Evolutionary conservation across 1,140 invertebrate genomes (phyloP).

Genomic region (Lasaia peninsularis): DNA sequence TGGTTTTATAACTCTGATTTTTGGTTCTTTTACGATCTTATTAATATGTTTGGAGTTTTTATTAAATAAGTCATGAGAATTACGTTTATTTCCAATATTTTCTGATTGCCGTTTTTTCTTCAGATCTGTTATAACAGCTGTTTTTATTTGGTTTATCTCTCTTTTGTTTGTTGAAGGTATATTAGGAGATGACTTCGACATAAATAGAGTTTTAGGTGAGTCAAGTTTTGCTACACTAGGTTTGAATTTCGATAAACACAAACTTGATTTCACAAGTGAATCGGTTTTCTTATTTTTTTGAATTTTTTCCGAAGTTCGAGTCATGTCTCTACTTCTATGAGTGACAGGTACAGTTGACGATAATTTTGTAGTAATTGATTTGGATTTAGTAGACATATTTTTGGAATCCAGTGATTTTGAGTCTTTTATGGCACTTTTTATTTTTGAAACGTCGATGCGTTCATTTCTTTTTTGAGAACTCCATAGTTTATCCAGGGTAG

Average conservation of each 20-base stretch:
- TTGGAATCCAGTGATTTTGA: constrained; percentile 21
- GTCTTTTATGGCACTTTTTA: constrained; percentile 40
- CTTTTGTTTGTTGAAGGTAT: constrained; percentile 44
- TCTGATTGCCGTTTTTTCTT: constrained; percentile 50
- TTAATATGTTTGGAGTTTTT: constrained; percentile 28
- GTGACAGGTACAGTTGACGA: constrained; percentile 26
- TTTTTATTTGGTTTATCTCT: constrained; percentile 42
- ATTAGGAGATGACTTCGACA: constrained; percentile 58
- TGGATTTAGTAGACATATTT: constrained; percentile 22
- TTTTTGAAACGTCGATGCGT: constrained; percentile 53
- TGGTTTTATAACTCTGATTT: background rate
- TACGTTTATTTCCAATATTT: background rate
- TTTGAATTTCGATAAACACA: constrained; percentile 38
- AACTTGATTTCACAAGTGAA: constrained; percentile 44
- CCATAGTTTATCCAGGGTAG: constrained; percentile 71
- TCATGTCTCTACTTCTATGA: constrained; percentile 67
- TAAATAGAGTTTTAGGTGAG: constrained; percentile 38
- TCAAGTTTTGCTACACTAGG: constrained; percentile 35
- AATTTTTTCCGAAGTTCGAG: constrained; percentile 63
- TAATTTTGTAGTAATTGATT: constrained; percentile 23
- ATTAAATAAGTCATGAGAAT: background rate
- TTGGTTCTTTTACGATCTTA: constrained; percentile 46
- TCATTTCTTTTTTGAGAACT: constrained; percentile 69
- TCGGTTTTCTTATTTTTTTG: constrained; percentile 55
- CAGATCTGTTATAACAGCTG: constrained; percentile 52